These are phyloP conservation scores for Arnoldichthys spilopterus DNA, from an alignment of 2,797 vertebrate genomes.

Conservation along the genomic window DNA sequence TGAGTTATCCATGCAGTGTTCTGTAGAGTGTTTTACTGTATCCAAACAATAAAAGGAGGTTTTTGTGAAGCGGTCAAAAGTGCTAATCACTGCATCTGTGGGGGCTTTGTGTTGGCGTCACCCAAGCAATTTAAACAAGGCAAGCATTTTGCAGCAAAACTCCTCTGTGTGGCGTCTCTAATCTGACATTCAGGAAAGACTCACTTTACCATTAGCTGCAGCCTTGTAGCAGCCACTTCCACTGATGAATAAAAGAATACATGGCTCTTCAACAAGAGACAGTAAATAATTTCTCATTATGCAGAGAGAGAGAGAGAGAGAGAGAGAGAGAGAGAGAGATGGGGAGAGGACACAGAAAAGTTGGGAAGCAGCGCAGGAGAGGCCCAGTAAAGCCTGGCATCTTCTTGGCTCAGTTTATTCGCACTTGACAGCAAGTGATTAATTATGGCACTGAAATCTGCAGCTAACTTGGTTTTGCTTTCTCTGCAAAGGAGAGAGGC, in stretches of 20 bases:
- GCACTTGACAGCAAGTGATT: slow-evolving; percentile 49
- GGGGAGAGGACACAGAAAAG: neutral
- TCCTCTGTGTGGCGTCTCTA: slow-evolving; percentile 20
- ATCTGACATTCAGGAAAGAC: slow-evolving; percentile 39
- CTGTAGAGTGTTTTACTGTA: neutral
- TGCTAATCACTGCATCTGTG: slow-evolving; percentile 28
- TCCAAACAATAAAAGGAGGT: slow-evolving; percentile 16
- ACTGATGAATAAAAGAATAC: slow-evolving; percentile 59
- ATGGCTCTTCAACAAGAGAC: slow-evolving; percentile 49
- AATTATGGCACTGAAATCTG: slow-evolving; percentile 46
- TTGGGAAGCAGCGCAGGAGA: slow-evolving; percentile 1
- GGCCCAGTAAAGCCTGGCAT: slow-evolving; percentile 30
- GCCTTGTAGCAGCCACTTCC: slow-evolving; percentile 34
- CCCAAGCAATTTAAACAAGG: slow-evolving; percentile 41
- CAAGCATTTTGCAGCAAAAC: slow-evolving; percentile 33
- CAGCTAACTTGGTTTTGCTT: slow-evolving; percentile 40
- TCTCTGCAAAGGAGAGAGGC: slow-evolving; percentile 16
- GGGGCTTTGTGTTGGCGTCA: neutral
- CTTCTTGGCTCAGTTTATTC: slow-evolving; percentile 45
- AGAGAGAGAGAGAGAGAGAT: neutral
- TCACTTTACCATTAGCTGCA: slow-evolving; percentile 45
- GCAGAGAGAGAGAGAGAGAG: slow-evolving; percentile 30
- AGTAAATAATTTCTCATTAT: slow-evolving; percentile 62
- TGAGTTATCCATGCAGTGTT: neutral
- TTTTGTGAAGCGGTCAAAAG: slow-evolving; percentile 19